Conservation (phyloP, 2,888 invertebrate species). For the Cryptops parisi region DNA sequence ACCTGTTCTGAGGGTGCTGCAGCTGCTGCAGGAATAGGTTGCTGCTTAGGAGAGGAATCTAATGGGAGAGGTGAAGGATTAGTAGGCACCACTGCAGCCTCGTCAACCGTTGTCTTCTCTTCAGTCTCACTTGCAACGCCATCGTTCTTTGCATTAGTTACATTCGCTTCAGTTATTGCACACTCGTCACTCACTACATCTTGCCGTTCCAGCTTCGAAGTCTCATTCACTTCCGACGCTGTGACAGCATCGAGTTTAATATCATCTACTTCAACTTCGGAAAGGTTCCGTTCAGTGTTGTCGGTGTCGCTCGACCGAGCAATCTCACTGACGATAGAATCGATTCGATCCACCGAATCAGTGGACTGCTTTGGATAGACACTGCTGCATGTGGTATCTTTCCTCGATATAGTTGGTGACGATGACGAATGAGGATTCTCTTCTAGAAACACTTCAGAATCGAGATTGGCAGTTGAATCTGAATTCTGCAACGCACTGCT, state of each 20-base stretch:
- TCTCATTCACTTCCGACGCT: background rate
- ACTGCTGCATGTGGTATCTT: too few relatives aligned
- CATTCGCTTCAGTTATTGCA: background rate
- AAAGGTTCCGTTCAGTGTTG: background rate
- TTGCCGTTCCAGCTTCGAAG: background rate
- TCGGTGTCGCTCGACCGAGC: too few relatives aligned
- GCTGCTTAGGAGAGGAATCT: slow-evolving; percentile 3
- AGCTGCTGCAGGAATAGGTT: slow-evolving; percentile 7
- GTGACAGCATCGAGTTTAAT: background rate
- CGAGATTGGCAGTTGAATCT: slow-evolving; percentile 4
- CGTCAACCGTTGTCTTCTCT: background rate
- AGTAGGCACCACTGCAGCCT: too few relatives aligned
- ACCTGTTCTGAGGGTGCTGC: slow-evolving; percentile 9
- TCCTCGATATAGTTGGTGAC: too few relatives aligned
- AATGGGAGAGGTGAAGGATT: too few relatives aligned
- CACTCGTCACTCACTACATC: background rate
- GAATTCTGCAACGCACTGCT: background rate
- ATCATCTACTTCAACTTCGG: slow-evolving; percentile 1
- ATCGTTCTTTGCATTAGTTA: background rate
- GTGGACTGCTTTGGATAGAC: too few relatives aligned
- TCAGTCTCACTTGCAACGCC: background rate
- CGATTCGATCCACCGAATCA: too few relatives aligned
- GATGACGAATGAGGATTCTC: background rate
- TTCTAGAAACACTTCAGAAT: slow-evolving; percentile 7
- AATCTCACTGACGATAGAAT: too few relatives aligned